Evolutionary conservation across 2,888 invertebrate species (phyloP).

Genomic region (Digitonthophagus gazella): DNA sequence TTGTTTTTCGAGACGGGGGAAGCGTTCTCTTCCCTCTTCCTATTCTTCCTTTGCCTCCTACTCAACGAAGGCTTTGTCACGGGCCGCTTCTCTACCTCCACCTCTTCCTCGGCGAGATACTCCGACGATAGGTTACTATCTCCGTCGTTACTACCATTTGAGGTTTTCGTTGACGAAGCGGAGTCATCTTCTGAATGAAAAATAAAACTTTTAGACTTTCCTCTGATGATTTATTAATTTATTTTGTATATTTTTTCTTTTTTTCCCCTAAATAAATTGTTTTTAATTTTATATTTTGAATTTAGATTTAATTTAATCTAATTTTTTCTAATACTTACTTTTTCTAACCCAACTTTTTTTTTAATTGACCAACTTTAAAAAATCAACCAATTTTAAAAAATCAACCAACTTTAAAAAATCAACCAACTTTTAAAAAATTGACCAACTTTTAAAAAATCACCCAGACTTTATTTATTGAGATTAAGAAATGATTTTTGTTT

Average conservation of each 20-base stretch:
- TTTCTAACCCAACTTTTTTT: too few species aligned
- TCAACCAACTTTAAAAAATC: too few species aligned
- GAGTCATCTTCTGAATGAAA: background rate
- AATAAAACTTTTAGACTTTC: conserved; percentile 4
- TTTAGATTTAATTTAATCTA: too few species aligned
- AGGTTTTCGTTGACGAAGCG: conserved; percentile 3
- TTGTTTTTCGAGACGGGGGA: conserved; percentile 39
- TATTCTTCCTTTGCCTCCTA: conserved; percentile 57
- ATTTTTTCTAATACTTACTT: too few species aligned
- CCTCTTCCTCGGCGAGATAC: conserved; percentile 36
- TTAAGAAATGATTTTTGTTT: too few species aligned
- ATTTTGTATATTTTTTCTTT: background rate
- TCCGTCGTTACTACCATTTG: background rate
- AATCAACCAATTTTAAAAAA: too few species aligned
- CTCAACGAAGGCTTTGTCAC: conserved; percentile 55
- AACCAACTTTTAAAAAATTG: too few species aligned
- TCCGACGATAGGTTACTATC: conserved; percentile 36
- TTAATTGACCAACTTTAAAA: too few species aligned
- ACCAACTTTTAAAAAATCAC: too few species aligned
- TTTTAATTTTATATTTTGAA: too few species aligned
- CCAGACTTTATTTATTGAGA: too few species aligned
- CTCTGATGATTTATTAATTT: background rate
- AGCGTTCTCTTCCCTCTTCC: conserved; percentile 41
- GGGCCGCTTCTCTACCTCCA: conserved; percentile 49
- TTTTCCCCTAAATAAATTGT: too few species aligned